Evolutionary conservation across 2,797 vertebrate species (phyloP).

Genomic region (Clarias pachynema): DNA sequence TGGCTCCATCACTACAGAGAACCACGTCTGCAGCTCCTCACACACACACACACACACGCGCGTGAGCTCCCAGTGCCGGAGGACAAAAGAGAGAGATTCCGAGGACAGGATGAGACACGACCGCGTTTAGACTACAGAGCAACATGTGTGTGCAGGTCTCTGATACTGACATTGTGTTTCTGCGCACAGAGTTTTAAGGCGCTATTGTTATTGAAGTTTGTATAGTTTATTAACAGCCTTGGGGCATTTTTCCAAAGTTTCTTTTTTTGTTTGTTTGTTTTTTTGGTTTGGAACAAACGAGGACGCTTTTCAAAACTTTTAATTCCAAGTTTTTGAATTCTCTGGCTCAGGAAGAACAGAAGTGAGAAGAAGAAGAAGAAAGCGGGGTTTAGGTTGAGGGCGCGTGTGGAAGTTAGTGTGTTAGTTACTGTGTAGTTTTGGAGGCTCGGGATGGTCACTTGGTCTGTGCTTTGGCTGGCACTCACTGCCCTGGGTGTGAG

Average conservation of each 20-base stretch:
- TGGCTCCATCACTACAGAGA: constrained; percentile 21
- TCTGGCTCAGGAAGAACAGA: constrained; percentile 8
- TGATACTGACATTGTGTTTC: background rate
- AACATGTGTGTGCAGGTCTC: background rate
- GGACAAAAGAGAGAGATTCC: constrained; percentile 36
- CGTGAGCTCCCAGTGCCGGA: constrained; percentile 19
- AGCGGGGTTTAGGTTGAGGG: constrained; percentile 16
- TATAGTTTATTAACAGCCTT: constrained; percentile 2
- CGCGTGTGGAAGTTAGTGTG: background rate
- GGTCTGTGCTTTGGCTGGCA: constrained; percentile 65
- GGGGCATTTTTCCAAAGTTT: background rate
- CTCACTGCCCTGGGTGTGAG: constrained; percentile 43
- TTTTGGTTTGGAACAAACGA: constrained; percentile 13
- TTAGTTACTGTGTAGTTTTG: background rate
- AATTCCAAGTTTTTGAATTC: constrained; percentile 27
- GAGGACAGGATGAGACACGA: constrained; percentile 42
- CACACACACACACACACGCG: background rate
- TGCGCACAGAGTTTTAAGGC: background rate
- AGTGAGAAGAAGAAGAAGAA: background rate
- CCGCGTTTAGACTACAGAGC: constrained; percentile 13
- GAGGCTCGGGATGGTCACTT: constrained; percentile 14
- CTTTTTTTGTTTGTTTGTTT: background rate
- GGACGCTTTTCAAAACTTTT: constrained; percentile 24
- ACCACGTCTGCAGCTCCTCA: constrained; percentile 52
- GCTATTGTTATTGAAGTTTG: background rate